Evolutionary conservation across 2,113 vertebrate genomes (phyloP).

Genomic region (Otis tarda): DNA sequence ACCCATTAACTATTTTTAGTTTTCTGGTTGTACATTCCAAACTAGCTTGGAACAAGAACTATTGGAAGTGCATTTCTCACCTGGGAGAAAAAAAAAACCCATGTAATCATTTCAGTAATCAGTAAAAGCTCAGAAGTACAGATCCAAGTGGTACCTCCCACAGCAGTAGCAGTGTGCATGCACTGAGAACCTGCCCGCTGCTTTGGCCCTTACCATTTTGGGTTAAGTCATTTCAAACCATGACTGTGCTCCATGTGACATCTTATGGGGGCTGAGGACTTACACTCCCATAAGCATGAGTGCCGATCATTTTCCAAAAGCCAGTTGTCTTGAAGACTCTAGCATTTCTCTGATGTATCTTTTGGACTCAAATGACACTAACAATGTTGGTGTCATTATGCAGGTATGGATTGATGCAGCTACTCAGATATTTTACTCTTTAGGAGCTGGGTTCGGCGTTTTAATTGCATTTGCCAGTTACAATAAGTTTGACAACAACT

Average conservation of each 20-base stretch:
- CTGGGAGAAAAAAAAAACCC: neutral
- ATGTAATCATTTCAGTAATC: neutral
- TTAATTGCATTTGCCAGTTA: constrained; percentile 98
- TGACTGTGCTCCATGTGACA: neutral
- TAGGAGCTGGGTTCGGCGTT: constrained; percentile 97
- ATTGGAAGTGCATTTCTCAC: neutral
- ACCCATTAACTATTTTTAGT: constrained; percentile 25
- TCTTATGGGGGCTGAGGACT: neutral
- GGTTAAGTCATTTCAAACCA: neutral
- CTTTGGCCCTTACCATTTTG: neutral
- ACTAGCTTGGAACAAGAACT: neutral
- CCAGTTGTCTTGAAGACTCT: neutral
- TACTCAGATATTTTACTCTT: constrained; percentile 97
- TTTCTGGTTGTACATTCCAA: constrained; percentile 7
- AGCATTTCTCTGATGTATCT: neutral
- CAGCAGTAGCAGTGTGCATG: fast-evolving
- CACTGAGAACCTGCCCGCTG: neutral
- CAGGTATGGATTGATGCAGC: constrained; percentile 99
- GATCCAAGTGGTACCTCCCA: neutral
- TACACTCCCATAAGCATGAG: neutral
- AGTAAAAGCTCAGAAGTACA: too few species aligned
- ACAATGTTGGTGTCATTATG: constrained; percentile 5
- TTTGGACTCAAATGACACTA: neutral
- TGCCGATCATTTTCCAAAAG: neutral
- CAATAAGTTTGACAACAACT: constrained; percentile 99